Evolutionary conservation across 2,113 vertebrate genomes (phyloP).

Genomic region (Chrysemys picta): DNA sequence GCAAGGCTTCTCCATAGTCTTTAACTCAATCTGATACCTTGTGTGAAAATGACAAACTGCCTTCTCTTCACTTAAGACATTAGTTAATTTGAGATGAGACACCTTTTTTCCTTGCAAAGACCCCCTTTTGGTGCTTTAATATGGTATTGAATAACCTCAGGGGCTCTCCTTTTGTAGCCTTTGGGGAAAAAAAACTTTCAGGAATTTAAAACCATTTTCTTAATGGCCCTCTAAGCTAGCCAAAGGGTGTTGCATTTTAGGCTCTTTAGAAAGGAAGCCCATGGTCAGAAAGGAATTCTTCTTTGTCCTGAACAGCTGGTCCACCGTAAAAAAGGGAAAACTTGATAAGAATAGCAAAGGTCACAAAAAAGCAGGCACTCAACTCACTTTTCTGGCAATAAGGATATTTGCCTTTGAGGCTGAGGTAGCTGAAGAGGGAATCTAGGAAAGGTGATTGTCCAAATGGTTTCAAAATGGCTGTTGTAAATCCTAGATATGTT

Average conservation of each 20-base stretch:
- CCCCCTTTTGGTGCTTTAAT: background rate
- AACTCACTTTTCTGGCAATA: background rate
- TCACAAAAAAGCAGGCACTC: background rate
- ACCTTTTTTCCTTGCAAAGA: background rate
- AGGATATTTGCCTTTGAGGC: background rate
- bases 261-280: background rate
- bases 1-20: background rate
- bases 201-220: background rate
- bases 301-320: slow-evolving; percentile 2
- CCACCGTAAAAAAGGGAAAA: background rate
- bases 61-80: background rate
- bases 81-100: background rate
- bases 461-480: background rate
- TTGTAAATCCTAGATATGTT: background rate
- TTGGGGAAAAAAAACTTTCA: background rate
- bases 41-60: background rate
- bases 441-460: background rate
- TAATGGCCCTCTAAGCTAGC: background rate
- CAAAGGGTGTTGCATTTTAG: background rate
- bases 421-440: background rate
- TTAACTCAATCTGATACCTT: background rate
- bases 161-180: background rate
- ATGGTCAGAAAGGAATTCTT: background rate
- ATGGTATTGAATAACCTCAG: background rate
- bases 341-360: background rate